Conservation (phyloP, 2,113 vertebrate species). For the Ceuthmochares aereus region DNA sequence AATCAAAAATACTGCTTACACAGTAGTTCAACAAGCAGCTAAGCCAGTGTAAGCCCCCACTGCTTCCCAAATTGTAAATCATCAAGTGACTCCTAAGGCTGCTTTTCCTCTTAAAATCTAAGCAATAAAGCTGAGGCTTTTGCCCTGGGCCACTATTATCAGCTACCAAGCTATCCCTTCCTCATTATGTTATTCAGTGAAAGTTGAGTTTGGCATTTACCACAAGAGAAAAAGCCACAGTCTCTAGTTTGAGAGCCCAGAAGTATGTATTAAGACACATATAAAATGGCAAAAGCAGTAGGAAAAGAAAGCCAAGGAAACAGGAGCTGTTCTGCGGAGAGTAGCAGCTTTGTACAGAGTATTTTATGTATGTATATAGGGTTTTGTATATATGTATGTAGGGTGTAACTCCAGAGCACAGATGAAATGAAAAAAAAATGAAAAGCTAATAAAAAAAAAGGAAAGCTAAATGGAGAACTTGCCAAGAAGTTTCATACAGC, state of each 20-base stretch:
- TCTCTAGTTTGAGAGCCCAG: background rate
- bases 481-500: background rate
- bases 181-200: background rate
- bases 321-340: background rate
- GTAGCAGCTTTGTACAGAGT: background rate
- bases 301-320: background rate
- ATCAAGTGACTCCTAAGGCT: background rate
- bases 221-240: background rate
- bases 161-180: background rate
- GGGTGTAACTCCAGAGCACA: background rate
- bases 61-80: slow-evolving; percentile 39
- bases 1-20: slow-evolving; percentile 43
- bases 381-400: background rate
- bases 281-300: background rate
- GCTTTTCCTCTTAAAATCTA: background rate
- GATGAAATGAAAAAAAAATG: background rate
- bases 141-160: background rate
- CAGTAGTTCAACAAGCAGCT: background rate
- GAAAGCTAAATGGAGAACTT: background rate
- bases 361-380: no score
- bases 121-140: slow-evolving; percentile 50
- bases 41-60: background rate
- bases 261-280: background rate
- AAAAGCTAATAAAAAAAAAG: no score
- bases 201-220: background rate